Percentiles rank a stretch among this genome's conserved stretches.
Conservation (phyloP, 2,113 vertebrate genomes). For the Alethe castanea region DNA sequence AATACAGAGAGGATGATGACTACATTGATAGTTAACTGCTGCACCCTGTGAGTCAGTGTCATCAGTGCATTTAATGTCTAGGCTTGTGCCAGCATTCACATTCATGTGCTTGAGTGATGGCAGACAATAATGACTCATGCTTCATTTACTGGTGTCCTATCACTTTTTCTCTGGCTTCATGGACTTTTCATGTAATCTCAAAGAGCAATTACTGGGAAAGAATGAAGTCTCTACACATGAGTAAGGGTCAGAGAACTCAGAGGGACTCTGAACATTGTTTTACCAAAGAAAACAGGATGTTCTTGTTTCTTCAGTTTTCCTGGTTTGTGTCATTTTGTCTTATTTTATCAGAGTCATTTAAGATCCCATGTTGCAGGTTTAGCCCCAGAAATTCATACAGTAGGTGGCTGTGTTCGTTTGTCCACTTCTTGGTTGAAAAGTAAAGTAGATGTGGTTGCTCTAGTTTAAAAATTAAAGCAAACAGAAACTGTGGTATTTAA, state of each 20-base stretch:
- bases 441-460: background rate
- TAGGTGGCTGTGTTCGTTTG: background rate
- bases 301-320: background rate
- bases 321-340: background rate
- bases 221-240: background rate
- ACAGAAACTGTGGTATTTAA: background rate
- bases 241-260: background rate
- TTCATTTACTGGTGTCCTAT: constrained; percentile 38
- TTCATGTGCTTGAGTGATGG: constrained; percentile 47
- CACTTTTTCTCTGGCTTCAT: constrained; percentile 4
- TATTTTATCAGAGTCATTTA: background rate
- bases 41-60: constrained; percentile 50
- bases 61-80: constrained; percentile 22
- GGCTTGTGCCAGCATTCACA: constrained; percentile 6
- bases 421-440: background rate
- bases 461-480: background rate
- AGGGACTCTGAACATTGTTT: background rate
- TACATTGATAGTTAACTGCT: constrained; percentile 44
- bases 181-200: background rate
- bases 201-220: constrained; percentile 25
- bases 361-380: background rate
- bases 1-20: constrained; percentile 15
- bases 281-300: background rate
- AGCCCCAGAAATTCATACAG: background rate
- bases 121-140: constrained; percentile 57